Base-by-base conservation (phyloP, 2,113 vertebrate species). In the Chaetops frenatus region DNA sequence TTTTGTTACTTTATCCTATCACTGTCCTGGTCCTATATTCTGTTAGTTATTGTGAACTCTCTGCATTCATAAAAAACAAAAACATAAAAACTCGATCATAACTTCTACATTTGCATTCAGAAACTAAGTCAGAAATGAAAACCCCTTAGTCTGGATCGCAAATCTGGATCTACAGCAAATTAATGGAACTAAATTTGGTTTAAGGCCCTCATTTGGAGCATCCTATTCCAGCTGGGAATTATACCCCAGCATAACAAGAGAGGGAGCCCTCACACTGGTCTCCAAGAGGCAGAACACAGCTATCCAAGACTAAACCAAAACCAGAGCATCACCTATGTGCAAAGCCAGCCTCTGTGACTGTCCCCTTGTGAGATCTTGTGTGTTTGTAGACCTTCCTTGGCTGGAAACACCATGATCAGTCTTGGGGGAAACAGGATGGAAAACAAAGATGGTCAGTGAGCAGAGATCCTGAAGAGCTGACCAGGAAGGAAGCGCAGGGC, bases 251-350 rank as follows among this genome's bases (percentile, higher is more conserved):
- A 22, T 0, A 83, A 91, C 96, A 88, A 90, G 58, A 97, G 96
- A 89, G 93, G 96, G 96, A 96, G 84, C 92, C 44, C 90, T 77
- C 92, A 60, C 81, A 80, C 90, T 42, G 77, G 64, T n/a, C 66
- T 91, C 60, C 51, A 70, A 11, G 29, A 93, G 17, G 57, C 81
- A 77, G 50, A 60, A 60, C 1, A 5, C 44, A 64, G 58, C 38
- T 47, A 7, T 36, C 44, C 60, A 58, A 76, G 70, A 35, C 33
- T 40, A 40, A 56, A 47, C 16, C 13, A 76, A 64, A 90, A 86
- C 15, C 67, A 69, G 28, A 69, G 31, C 53, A n/a, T 17, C 19
- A 56, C 28, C 4, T 47, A 15, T 36, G 54, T 29, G 44, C 78
- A 87, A 51, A 40, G 53, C 15, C 45, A 16, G 21, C 36, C 27